Percentiles rank a stretch among this genome's conserved stretches.
phyloP scores from a whole-genome alignment of 37 sponge, comb jelly and placozoan genomes.

The Corticium candelabrum region DNA sequence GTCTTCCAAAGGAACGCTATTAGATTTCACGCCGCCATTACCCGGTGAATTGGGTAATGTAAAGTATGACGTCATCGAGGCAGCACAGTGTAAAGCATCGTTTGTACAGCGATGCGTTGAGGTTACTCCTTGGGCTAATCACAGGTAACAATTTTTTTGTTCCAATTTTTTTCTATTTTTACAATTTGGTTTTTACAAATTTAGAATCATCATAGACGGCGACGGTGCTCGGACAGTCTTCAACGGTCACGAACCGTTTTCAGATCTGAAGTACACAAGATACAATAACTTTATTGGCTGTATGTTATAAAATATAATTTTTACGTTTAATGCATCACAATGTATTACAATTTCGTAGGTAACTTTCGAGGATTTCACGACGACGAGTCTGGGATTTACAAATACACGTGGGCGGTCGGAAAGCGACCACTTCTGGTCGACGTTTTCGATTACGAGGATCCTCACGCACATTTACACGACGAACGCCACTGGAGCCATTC shows the following conservation, averaged over 20 bases:
- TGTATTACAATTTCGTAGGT: too few species aligned
- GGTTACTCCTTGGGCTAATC: not conserved
- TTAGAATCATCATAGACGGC: conserved; percentile 64
- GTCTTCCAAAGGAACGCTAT: conserved; percentile 43
- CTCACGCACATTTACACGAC: conserved; percentile 19
- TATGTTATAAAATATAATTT: conserved; percentile 6
- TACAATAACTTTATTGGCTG: conserved; percentile 52
- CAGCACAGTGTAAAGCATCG: not conserved
- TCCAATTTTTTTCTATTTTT: not conserved
- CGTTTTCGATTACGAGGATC: conserved; percentile 23
- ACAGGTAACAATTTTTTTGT: not conserved
- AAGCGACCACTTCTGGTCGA: conserved; percentile 26
- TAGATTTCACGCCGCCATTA: conserved; percentile 74
- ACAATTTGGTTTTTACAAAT: not conserved
- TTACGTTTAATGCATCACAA: not conserved
- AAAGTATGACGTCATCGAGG: not conserved
- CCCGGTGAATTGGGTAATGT: not conserved
- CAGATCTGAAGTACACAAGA: conserved; percentile 56
- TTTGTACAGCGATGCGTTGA: not conserved
- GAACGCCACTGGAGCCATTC: not conserved
- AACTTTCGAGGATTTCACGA: conserved; percentile 64
- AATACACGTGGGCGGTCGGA: conserved; percentile 72
- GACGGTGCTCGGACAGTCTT: conserved; percentile 48
- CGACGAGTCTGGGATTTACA: conserved; percentile 44
- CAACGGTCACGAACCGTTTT: conserved; percentile 64